Evolutionary conservation across 2,113 vertebrate species (phyloP).

Genomic region (Crotalus helleri): DNA sequence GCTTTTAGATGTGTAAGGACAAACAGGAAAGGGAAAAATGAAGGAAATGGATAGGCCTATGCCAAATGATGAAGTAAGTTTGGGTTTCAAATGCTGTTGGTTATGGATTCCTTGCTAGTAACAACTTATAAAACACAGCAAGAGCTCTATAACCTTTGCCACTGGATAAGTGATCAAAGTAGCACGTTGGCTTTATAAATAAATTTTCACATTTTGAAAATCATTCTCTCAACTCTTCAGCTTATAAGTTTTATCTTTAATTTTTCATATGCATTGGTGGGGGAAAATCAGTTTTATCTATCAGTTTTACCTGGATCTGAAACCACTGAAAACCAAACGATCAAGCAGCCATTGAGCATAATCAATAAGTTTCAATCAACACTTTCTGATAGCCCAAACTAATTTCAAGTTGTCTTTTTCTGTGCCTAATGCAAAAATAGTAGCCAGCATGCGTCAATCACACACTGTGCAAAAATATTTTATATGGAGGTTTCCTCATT

Average conservation of each 20-base stretch:
- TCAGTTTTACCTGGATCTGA: neutral
- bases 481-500: neutral
- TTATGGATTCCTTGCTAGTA: neutral
- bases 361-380: neutral
- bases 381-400: neutral
- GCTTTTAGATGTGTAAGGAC: neutral
- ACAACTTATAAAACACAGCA: neutral
- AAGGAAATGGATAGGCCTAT: neutral
- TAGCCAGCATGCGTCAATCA: neutral
- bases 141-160: neutral
- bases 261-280: neutral
- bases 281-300: neutral
- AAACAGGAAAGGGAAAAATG: neutral
- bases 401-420: neutral
- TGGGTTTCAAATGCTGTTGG: neutral
- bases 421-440: neutral
- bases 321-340: neutral
- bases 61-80: neutral
- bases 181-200: neutral
- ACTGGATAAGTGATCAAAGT: neutral
- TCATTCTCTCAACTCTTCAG: neutral
- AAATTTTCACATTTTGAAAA: neutral
- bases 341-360: neutral
- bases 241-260: neutral
- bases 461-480: neutral